phyloP scores from a whole-genome alignment of 2,888 invertebrate genomes.

The Microplitis manilae region DNA sequence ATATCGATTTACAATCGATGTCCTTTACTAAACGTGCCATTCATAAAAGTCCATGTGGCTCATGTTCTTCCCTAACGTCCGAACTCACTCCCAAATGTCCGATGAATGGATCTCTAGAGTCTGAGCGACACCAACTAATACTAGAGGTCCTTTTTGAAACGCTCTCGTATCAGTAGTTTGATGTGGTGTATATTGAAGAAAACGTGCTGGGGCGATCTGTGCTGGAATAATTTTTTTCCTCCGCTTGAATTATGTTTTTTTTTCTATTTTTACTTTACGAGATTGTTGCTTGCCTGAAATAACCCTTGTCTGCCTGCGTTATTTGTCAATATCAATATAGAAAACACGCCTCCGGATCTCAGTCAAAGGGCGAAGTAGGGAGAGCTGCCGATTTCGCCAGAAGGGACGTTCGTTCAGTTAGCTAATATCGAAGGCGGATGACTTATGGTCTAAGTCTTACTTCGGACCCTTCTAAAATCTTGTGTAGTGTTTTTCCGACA shows the following conservation, averaged over 20 bases:
- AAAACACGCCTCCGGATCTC: conserved; percentile 51
- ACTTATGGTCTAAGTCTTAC: conserved; percentile 57
- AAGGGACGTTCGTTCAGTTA: conserved; percentile 50
- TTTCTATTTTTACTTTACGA: background rate
- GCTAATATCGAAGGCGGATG: conserved; percentile 67
- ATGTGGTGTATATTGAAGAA: background rate
- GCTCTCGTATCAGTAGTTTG: conserved; percentile 1
- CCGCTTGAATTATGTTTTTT: background rate
- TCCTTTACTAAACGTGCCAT: conserved; percentile 54
- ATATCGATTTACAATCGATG: conserved; percentile 23
- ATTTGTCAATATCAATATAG: conserved; percentile 59
- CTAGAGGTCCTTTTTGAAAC: conserved; percentile 40
- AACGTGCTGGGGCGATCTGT: background rate
- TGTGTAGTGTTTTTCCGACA: conserved; percentile 30
- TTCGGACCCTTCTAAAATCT: conserved; percentile 36
- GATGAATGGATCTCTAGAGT: conserved; percentile 63
- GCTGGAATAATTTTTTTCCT: background rate
- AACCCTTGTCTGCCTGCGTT: conserved; percentile 39
- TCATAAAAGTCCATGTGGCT: conserved; percentile 58
- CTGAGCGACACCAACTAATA: conserved; percentile 62
- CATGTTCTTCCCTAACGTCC: conserved; percentile 46
- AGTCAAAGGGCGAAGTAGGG: conserved; percentile 15
- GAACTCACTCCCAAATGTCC: conserved; percentile 58
- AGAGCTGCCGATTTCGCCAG: conserved; percentile 39
- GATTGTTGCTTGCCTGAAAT: conserved; percentile 25